Evolutionary conservation across 2,113 vertebrate species (phyloP), one percentile per base, ranked within the genome.

Genomic region (Jacana jacana): DNA sequence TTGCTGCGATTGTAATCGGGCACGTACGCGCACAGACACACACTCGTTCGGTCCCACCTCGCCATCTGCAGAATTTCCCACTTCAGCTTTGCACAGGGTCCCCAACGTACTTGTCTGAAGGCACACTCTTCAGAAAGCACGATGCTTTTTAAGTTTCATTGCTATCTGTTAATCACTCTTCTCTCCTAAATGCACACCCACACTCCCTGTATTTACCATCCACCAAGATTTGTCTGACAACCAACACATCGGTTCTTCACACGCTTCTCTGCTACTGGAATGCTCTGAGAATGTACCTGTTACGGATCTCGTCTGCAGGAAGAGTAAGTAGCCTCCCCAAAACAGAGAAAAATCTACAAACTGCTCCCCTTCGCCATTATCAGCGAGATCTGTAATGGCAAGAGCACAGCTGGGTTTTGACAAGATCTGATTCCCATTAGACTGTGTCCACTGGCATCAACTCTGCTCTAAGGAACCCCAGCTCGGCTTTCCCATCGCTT

Each of bases 21-120:
- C 35, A 28, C 3, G 3, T 9, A n/a, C 12, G 12, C 8, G 42
- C 1, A 6, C 0, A 28, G 13, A 40, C 37, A 28, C 37, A 28
- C 19, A 17, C 20, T 48, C 70, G 40, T 64, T 52, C 13, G 17
- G 28, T 25, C 49, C 40, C 69, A 49, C 37, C n/a, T 86, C 28
- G 57, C 7, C 7, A 9, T 35, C 78, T 63, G 2, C 2, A 49
- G 49, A 44, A 23, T 44, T 40, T 48, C 6, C 9, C 4, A 11
- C 33, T 19, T 33, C 13, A 22, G 6, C 30, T 91, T 69, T 40
- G 5, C 40, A 16, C 5, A 19, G 27, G 16, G 14, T 4, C 12
- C 25, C 12, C 31, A 3, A 35, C 27, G 64, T 31, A 16, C 31
- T 44, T 42, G 9, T 27, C 60, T 42, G 31, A 30, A 40, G 30